phyloP scores from a whole-genome alignment of 2,888 invertebrate genomes.

The Teleiodes luculella region DNA sequence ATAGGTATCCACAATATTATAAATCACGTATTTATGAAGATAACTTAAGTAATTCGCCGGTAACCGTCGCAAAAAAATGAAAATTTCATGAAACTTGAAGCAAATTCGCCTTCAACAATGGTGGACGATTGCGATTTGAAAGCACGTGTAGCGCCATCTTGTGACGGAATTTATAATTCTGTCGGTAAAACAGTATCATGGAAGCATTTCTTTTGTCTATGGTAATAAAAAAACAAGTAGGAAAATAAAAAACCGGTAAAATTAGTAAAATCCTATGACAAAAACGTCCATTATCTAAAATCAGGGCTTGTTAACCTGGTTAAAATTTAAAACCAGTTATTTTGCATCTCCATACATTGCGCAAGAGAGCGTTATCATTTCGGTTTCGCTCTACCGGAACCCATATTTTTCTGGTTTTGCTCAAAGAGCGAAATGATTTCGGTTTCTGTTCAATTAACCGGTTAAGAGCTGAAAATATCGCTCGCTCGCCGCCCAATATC shows the following conservation, averaged over 20 bases:
- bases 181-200: conserved; percentile 67
- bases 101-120: conserved; percentile 75
- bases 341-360: too few species aligned
- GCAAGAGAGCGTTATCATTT: too few species aligned
- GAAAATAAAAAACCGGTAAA: background rate
- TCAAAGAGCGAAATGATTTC: too few species aligned
- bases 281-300: too few species aligned
- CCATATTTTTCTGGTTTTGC: too few species aligned
- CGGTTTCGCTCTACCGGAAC: too few species aligned
- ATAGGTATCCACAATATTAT: conserved; percentile 39
- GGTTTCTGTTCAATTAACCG: too few species aligned
- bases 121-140: conserved; percentile 75
- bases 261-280: too few species aligned
- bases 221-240: conserved; percentile 23
- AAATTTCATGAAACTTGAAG: conserved; percentile 65
- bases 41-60: conserved; percentile 46
- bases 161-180: conserved; percentile 38
- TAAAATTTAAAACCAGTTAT: too few species aligned
- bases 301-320: too few species aligned
- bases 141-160: conserved; percentile 66
- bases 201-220: conserved; percentile 59
- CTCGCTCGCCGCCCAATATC: too few species aligned
- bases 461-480: too few species aligned
- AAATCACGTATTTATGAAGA: conserved; percentile 41
- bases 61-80: conserved; percentile 56